These are phyloP conservation scores for Chymomyza costata DNA, from an alignment of 1,140 invertebrate genomes.

Conservation along the genomic window DNA sequence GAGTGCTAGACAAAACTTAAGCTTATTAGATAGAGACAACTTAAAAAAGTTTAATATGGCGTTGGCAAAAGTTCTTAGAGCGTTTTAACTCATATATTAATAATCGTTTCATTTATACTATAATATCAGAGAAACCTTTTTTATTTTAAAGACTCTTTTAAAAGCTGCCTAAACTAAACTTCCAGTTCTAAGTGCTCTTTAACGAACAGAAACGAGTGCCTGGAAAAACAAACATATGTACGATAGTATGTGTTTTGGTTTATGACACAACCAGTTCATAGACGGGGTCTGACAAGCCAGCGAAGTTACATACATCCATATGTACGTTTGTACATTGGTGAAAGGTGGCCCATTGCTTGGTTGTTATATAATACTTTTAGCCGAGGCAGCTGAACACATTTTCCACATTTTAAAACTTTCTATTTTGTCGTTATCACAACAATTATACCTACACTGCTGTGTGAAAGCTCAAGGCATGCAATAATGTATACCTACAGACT, in stretches of 20 bases:
- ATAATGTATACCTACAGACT: no score
- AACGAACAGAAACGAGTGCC: no score
- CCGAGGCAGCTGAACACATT: constrained; percentile 38
- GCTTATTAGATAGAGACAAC: not conserved
- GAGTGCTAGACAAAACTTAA: not conserved
- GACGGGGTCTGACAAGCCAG: constrained; percentile 9
- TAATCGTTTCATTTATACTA: not conserved
- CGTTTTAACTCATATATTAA: not conserved
- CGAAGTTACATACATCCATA: constrained; percentile 27
- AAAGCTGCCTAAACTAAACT: no score
- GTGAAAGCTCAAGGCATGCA: no score
- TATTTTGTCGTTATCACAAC: constrained; percentile 24
- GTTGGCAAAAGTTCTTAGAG: not conserved
- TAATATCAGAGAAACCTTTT: not conserved
- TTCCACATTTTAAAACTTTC: constrained; percentile 42
- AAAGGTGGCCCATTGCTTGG: constrained; percentile 23
- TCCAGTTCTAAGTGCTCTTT: no score
- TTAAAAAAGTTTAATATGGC: not conserved
- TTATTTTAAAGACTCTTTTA: no score
- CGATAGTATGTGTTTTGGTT: constrained; percentile 6
- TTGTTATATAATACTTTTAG: constrained; percentile 39
- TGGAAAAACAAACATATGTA: no score
- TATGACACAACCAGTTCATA: constrained; percentile 34
- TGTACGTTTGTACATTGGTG: no score
- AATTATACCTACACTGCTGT: no score